Percentiles rank a stretch among this genome's conserved stretches.
These are phyloP conservation scores for Trogon surrucura DNA, from an alignment of 2,113 vertebrate genomes.

Conservation along the genomic window DNA sequence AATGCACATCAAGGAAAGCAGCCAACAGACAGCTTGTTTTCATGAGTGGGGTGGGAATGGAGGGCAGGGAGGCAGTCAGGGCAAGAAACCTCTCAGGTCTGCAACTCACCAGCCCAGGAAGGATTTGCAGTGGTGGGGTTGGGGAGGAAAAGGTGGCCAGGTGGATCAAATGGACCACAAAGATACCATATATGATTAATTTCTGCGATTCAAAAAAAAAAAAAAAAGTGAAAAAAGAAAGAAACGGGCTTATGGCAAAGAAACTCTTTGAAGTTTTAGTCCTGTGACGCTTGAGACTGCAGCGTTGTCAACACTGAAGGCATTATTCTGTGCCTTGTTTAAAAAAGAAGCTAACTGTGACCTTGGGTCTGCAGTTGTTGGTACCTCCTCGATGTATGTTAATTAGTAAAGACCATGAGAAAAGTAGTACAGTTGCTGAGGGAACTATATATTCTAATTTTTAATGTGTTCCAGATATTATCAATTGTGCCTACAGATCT, in stretches of 20 bases:
- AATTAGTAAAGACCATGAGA: constrained; percentile 39
- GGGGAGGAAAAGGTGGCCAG: background rate
- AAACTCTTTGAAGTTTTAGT: constrained; percentile 5
- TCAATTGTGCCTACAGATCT: constrained; percentile 13
- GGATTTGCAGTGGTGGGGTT: background rate
- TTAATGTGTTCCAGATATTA: constrained; percentile 50
- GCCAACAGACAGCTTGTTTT: background rate
- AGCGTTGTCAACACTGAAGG: background rate
- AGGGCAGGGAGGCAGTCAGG: background rate
- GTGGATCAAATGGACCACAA: background rate
- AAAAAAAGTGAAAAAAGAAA: background rate
- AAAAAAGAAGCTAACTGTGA: background rate
- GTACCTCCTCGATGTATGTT: constrained; percentile 35
- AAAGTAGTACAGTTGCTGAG: constrained; percentile 65
- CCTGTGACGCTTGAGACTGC: background rate
- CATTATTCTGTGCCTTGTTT: constrained; percentile 9
- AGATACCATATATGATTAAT: background rate
- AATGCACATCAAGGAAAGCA: constrained; percentile 2
- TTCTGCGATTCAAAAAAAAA: background rate
- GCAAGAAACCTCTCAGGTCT: background rate
- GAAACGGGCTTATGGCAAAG: background rate
- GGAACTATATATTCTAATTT: constrained; percentile 52
- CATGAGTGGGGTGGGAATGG: background rate
- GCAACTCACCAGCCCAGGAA: background rate
- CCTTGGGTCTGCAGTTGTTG: constrained; percentile 31